Evolutionary conservation across 2,797 vertebrate species (phyloP).

Genomic region (Lycodopsis pacificus): DNA sequence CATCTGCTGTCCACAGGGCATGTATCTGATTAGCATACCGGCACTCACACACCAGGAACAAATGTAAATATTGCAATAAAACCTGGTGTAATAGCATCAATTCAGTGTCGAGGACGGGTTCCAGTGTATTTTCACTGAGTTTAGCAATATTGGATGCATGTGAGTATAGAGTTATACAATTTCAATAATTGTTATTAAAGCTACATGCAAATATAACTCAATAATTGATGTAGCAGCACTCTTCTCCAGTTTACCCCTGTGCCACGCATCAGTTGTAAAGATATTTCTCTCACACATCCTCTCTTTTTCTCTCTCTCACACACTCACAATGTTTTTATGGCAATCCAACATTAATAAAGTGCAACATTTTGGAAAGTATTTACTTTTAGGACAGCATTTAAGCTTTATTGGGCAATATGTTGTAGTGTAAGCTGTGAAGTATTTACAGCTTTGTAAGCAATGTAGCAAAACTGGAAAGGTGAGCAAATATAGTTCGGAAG

Average conservation of each 20-base stretch:
- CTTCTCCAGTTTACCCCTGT: slow-evolving; percentile 22
- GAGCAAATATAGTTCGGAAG: slow-evolving; percentile 20
- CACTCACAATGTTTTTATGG: slow-evolving; percentile 17
- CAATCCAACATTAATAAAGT: slow-evolving; percentile 40
- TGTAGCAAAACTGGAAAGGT: slow-evolving; percentile 31
- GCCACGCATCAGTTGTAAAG: slow-evolving; percentile 53
- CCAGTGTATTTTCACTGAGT: slow-evolving; percentile 67
- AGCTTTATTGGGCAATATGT: slow-evolving; percentile 3
- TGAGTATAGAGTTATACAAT: slow-evolving; percentile 46
- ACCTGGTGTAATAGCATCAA: slow-evolving; percentile 79
- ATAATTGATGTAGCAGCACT: slow-evolving; percentile 46
- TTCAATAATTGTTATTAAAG: slow-evolving; percentile 74
- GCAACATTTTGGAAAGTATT: slow-evolving; percentile 34
- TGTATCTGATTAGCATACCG: slow-evolving; percentile 86
- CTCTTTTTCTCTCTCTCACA: neutral
- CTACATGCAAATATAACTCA: slow-evolving; percentile 62
- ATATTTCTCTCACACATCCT: slow-evolving; percentile 34
- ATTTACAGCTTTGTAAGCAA: slow-evolving; percentile 14
- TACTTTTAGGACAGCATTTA: slow-evolving; percentile 4
- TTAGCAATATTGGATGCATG: slow-evolving; percentile 72
- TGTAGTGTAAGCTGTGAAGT: neutral
- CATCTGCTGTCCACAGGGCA: slow-evolving; percentile 88
- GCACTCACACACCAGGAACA: slow-evolving; percentile 81
- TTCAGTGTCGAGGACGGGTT: slow-evolving; percentile 66
- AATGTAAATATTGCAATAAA: slow-evolving; percentile 89